phyloP scores from a whole-genome alignment of 92 coral and sea anemone species.

The Paramuricea clavata region DNA sequence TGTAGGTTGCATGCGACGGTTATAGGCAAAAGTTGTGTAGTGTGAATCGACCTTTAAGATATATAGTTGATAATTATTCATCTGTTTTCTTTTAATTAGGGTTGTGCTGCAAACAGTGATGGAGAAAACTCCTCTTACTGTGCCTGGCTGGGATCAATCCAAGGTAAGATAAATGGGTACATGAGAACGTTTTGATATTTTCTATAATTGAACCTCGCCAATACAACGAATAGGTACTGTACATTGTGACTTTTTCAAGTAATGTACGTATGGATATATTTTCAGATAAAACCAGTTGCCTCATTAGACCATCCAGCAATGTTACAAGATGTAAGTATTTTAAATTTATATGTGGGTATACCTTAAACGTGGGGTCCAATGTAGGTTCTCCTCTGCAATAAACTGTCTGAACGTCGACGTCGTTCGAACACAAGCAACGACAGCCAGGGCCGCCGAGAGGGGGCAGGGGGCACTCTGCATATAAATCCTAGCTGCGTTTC shows the following conservation, averaged over 20 bases:
- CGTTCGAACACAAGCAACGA: too few species aligned
- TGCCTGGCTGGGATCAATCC: slow-evolving; percentile 83
- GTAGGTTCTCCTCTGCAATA: too few species aligned
- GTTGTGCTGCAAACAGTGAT: slow-evolving; percentile 72
- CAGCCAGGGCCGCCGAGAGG: too few species aligned
- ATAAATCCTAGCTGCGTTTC: too few species aligned
- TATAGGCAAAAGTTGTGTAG: too few species aligned
- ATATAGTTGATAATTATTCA: too few species aligned
- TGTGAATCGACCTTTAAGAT: too few species aligned
- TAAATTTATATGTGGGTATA: background rate
- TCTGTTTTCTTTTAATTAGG: slow-evolving; percentile 43
- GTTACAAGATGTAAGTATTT: slow-evolving; percentile 27
- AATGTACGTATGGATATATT: too few species aligned
- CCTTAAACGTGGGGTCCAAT: too few species aligned
- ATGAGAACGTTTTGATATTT: background rate
- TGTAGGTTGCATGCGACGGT: too few species aligned
- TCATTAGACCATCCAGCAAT: slow-evolving; percentile 3
- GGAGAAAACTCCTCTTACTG: slow-evolving; percentile 78
- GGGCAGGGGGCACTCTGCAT: too few species aligned
- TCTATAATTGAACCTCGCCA: background rate
- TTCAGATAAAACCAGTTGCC: background rate
- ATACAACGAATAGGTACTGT: background rate
- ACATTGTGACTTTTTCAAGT: background rate
- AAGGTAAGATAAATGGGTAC: slow-evolving; percentile 63
- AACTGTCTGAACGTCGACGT: too few species aligned